Evolutionary conservation across 2,888 invertebrate genomes (phyloP).

Genomic region (Drosophila acutilabella): DNA sequence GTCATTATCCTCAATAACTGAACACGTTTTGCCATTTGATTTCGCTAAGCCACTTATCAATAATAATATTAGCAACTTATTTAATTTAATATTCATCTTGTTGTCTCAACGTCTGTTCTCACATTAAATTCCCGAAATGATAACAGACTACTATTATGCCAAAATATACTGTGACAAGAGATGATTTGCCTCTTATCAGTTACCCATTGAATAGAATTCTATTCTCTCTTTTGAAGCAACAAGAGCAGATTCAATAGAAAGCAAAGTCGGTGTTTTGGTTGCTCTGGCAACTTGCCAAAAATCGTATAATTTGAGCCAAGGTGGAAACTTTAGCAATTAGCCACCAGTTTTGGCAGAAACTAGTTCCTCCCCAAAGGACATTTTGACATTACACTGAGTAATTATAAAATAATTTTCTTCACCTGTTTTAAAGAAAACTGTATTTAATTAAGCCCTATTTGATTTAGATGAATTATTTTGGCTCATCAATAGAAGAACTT

Average conservation of each 20-base stretch:
- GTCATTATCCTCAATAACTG: not conserved
- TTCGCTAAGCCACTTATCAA: not conserved
- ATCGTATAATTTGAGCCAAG: constrained; percentile 14
- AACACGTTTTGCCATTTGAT: constrained; percentile 9
- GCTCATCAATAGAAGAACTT: too few relatives aligned
- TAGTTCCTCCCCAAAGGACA: not conserved
- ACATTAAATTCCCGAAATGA: not conserved
- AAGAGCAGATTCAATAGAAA: not conserved
- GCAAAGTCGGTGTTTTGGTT: not conserved
- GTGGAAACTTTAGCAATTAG: constrained; percentile 1
- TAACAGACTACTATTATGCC: constrained; percentile 18
- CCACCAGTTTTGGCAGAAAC: not conserved
- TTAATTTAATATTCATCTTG: constrained; percentile 4
- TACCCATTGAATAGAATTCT: too few relatives aligned
- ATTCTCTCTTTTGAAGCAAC: not conserved
- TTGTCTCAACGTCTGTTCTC: not conserved
- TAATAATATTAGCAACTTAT: constrained; percentile 5
- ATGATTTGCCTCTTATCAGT: constrained; percentile 14
- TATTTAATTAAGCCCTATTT: not conserved
- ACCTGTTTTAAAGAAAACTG: not conserved
- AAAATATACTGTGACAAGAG: not conserved
- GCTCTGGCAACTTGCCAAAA: constrained; percentile 11
- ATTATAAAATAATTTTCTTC: constrained; percentile 2
- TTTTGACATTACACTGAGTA: not conserved
- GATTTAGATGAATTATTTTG: too few relatives aligned